These are phyloP conservation scores for Halictus ligatus DNA, from an alignment of 2,888 invertebrate genomes.

Conservation along the genomic window DNA sequence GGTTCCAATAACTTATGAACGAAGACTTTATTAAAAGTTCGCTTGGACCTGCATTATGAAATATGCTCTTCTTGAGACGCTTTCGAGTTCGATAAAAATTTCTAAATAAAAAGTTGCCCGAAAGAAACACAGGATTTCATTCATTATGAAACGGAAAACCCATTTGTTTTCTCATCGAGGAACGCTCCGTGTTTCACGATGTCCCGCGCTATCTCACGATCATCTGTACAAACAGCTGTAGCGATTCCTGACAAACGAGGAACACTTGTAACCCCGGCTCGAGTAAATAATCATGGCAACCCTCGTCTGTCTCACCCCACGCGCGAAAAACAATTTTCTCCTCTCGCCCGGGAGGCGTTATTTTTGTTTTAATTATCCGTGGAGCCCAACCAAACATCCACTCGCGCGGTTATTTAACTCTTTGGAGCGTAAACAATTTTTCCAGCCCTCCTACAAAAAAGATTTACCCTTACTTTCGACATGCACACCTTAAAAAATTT, in stretches of 20 bases:
- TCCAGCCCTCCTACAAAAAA: background rate
- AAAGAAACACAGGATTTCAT: background rate
- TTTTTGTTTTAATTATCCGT: background rate
- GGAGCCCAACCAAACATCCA: background rate
- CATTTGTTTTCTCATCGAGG: background rate
- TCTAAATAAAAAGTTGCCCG: background rate
- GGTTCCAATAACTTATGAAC: too few relatives aligned
- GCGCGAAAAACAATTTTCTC: background rate
- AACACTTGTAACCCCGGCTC: constrained; percentile 1
- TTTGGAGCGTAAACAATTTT: background rate
- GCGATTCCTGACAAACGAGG: constrained; percentile 3
- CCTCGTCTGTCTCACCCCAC: background rate
- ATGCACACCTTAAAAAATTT: too few relatives aligned
- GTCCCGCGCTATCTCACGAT: background rate
- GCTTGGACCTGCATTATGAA: too few relatives aligned
- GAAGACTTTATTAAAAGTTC: too few relatives aligned
- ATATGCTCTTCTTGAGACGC: too few relatives aligned
- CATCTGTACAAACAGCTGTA: constrained; percentile 6
- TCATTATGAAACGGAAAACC: background rate
- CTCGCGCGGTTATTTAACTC: background rate
- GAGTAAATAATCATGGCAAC: constrained; percentile 1
- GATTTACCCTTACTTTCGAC: background rate
- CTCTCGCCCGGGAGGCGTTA: background rate
- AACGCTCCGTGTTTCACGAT: background rate
- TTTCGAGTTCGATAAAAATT: too few relatives aligned